Base-by-base conservation (phyloP, 2,797 vertebrate species). In the Champsocephalus gunnari region DNA sequence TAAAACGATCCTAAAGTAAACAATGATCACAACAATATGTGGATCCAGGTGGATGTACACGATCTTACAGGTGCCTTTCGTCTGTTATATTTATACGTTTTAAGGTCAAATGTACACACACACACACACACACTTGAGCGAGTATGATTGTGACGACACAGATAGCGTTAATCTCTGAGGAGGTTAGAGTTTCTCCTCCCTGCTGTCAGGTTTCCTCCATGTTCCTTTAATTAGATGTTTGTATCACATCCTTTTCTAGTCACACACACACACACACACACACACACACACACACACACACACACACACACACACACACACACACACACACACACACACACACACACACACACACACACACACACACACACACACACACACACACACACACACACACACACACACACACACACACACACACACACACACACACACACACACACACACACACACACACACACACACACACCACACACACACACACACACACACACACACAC, bases 401-500 rank as follows among this genome's bases (percentile, higher is more conserved):
- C 41, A 65, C 80, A 72, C 87, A 99, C 80, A 71, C 87, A 99
- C 98, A n/a, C 50, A 44, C 24, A 24, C 21, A 24, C n/a, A 24
- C 21, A 2, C 34, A 38, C 7, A 8, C 7, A 32, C 54, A 4
- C 28, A 0, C 24, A 3, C 24, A 28, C 24, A 28, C 24, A 28
- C 24, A 28, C 24, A 28, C 24, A 28, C 24, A 28, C 24, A 28
- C 24, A 28, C 24, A 28, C 24, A 28, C 24, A 28, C 24, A 28
- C 24, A 28, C 24, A 28, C 24, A 28, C 24, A 28, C n/a, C n/a
- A n/a, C n/a, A n/a, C n/a, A n/a, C n/a, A n/a, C n/a, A n/a, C n/a
- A n/a, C n/a, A n/a, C n/a, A 28, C 24, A 28, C 24, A 28, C 24
- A 28, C 24, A 28, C 24, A 28, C 50, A 44, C 24, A 24, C 21